Base-by-base conservation (phyloP, 2,888 invertebrate genomes). In the Phyllotreta cruciferae region DNA sequence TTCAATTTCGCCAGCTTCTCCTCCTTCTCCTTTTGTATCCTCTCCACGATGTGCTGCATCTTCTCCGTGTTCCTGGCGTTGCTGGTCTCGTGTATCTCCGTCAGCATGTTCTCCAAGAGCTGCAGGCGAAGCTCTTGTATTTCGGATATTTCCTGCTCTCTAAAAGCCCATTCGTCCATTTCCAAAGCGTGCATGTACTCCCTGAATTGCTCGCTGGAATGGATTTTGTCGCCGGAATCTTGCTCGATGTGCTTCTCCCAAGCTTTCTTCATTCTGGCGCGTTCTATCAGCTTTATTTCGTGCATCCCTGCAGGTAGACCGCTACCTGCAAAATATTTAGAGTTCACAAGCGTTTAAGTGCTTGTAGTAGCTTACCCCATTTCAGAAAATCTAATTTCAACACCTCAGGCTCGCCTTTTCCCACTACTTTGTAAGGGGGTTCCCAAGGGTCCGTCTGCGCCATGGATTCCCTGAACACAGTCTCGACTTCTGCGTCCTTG, bases 371-470 rank as follows among this genome's bases (percentile, higher is more conserved):
- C 70, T 66, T 70, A 79, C 80, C 79, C 80, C 79, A 81, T 76
- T 80, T 79, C 14, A 82, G 67, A 64, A 81, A 82, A 56, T 80
- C 86, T 35, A 93, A 79, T 47, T 85, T 87, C 14, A 92, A 74
- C 0, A 91, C 83, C 78, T 92, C 92, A 0, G 91, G 88, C 78
- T 84, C 60, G 64, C 79, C 71, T 73, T 83, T 77, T 13, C 72
- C 74, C 0, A 75, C 72, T 35, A 88, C 78, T 61, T 80, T 81
- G 73, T 85, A 87, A 1, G 85, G 83, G 0, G 92, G 90, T 67
- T 91, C 88, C 88, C 92, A 93, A 0, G 93, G 92, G 9, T 83
- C 82, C 0, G 93, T 93, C 80, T 93, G 93, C 0, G 89, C 86
- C 68, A 90, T 90, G 0, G 88, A 88, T 73, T 92, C 93, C 62